A percentile compares a stretch with the other conserved stretches of the same genome.
Conservation (phyloP, 2,113 vertebrate genomes). For the Tiliqua scincoides region DNA sequence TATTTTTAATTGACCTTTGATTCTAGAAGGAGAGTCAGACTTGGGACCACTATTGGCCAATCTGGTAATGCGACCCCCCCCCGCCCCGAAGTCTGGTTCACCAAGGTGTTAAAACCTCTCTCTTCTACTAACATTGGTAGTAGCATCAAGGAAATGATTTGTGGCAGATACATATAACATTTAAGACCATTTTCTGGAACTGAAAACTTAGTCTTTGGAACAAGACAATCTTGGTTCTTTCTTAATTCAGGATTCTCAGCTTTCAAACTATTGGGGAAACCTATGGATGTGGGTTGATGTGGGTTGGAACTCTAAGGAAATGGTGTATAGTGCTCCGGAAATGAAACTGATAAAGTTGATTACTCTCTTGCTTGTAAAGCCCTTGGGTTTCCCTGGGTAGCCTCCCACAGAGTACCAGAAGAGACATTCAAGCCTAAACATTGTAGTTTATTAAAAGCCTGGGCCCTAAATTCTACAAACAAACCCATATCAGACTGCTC, state of each 20-base stretch:
- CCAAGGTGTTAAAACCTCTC: background rate
- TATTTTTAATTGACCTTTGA: background rate
- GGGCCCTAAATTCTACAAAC: slow-evolving; percentile 1
- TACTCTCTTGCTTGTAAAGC: background rate
- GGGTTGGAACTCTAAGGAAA: slow-evolving; percentile 4
- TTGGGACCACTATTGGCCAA: background rate
- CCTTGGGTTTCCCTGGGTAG: background rate
- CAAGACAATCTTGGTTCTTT: background rate
- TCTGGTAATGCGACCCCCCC: background rate
- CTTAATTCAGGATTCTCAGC: background rate
- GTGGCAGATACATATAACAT: background rate
- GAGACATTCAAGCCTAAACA: background rate
- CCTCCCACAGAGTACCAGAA: background rate
- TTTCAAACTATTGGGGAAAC: background rate
- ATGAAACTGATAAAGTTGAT: slow-evolving; percentile 1
- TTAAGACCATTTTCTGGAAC: too few species aligned
- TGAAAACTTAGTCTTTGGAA: background rate
- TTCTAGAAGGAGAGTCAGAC: background rate
- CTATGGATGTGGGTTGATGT: background rate
- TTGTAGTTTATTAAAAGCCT: slow-evolving; percentile 2
- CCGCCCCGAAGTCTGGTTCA: background rate
- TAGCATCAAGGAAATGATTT: background rate
- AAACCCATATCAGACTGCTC: background rate
- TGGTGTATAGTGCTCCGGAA: background rate
- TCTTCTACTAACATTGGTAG: background rate